Evolutionary conservation across 2,888 invertebrate genomes (phyloP).

Genomic region (Tortrix viridana): DNA sequence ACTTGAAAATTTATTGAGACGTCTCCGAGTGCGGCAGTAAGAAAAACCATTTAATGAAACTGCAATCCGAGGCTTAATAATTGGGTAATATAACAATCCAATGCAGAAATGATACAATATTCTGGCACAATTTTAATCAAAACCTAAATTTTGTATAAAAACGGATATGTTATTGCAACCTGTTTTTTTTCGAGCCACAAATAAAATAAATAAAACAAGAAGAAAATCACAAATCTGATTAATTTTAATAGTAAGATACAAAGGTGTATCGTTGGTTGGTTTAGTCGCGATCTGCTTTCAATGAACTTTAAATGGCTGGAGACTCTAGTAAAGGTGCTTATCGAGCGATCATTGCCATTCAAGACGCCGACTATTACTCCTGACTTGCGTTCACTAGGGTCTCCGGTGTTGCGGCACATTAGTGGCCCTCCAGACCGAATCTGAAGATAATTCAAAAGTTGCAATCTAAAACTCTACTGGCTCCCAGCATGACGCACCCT

Average conservation of each 20-base stretch:
- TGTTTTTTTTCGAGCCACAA: too few relatives aligned
- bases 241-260: neutral
- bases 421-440: constrained; percentile 72
- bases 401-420: constrained; percentile 55
- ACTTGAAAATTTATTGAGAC: too few relatives aligned
- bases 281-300: neutral
- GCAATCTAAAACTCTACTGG: too few relatives aligned
- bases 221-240: neutral
- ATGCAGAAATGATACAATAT: too few relatives aligned
- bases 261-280: neutral
- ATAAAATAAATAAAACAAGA: constrained; percentile 13
- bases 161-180: too few relatives aligned
- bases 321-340: constrained; percentile 50
- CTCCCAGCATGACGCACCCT: too few relatives aligned
- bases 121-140: too few relatives aligned
- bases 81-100: too few relatives aligned
- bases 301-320: constrained; percentile 38
- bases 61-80: too few relatives aligned
- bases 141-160: too few relatives aligned
- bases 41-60: too few relatives aligned
- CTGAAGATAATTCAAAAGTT: constrained; percentile 53
- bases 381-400: constrained; percentile 48
- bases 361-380: constrained; percentile 59
- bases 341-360: constrained; percentile 43
- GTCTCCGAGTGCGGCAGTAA: too few relatives aligned